Evolutionary conservation across 2,797 vertebrate genomes (phyloP).

Genomic region (Crypturellus tataupa): DNA sequence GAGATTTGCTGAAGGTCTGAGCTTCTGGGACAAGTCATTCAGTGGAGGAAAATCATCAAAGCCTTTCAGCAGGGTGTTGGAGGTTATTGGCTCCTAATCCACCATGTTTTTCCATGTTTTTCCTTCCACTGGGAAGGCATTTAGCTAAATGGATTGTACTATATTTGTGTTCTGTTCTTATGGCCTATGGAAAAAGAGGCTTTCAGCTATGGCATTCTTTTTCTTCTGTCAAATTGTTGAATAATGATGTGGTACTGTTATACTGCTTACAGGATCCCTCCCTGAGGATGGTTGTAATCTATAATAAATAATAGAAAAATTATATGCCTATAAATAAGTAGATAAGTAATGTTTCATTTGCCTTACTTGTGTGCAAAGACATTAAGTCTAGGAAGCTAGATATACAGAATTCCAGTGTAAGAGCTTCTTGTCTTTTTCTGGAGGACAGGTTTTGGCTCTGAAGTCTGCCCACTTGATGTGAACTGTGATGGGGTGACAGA

Average conservation of each 20-base stretch:
- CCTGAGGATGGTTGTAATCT: constrained; percentile 57
- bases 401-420: constrained; percentile 59
- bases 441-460: constrained; percentile 85
- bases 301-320: constrained; percentile 56
- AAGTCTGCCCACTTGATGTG: constrained; percentile 82
- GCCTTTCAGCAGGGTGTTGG: neutral
- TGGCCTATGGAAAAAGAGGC: neutral
- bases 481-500: constrained; percentile 75
- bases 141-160: neutral
- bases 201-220: neutral
- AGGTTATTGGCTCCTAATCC: neutral
- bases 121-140: neutral
- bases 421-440: constrained; percentile 25
- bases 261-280: constrained; percentile 32
- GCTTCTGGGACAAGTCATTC: neutral
- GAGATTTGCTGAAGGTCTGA: neutral
- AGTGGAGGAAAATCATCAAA: neutral
- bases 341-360: constrained; percentile 57
- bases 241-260: constrained; percentile 43
- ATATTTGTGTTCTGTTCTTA: constrained; percentile 15
- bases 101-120: neutral
- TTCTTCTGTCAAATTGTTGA: constrained; percentile 35
- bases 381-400: constrained; percentile 44
- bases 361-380: constrained; percentile 28
- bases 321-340: constrained; percentile 64